Evolutionary conservation across 2,888 invertebrate species (phyloP).

Genomic region (Apotomis betuletana): DNA sequence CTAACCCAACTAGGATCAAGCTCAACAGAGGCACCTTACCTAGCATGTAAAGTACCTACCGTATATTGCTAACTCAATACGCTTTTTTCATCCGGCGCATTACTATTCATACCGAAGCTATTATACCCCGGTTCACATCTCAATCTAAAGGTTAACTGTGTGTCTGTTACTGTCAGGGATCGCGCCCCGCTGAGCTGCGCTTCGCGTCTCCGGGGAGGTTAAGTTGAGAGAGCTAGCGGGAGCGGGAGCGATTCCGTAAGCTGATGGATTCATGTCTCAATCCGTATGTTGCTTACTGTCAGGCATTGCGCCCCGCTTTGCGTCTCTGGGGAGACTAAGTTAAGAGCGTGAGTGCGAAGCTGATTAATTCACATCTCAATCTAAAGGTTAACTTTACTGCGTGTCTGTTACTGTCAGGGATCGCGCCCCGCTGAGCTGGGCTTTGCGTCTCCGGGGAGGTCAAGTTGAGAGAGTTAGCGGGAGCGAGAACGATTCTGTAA

Average conservation of each 20-base stretch:
- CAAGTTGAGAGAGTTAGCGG: slow-evolving; percentile 23
- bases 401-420: slow-evolving; percentile 78
- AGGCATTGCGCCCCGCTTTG: no score
- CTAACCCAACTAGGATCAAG: no score
- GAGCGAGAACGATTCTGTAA: slow-evolving; percentile 5
- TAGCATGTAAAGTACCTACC: neutral
- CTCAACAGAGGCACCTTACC: slow-evolving; percentile 1
- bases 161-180: slow-evolving; percentile 81
- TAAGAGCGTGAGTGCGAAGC: no score
- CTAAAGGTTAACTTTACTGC: no score
- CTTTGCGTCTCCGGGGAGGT: slow-evolving; percentile 48
- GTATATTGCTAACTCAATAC: slow-evolving; percentile 12
- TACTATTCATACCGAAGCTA: slow-evolving; percentile 64
- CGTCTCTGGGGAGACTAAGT: no score
- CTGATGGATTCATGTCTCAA: neutral
- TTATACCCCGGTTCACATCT: slow-evolving; percentile 80
- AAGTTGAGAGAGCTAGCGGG: slow-evolving; percentile 25
- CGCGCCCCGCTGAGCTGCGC: slow-evolving; percentile 79
- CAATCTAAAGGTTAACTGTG: slow-evolving; percentile 82
- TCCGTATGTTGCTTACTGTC: no score
- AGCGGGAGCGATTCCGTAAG: slow-evolving; percentile 10
- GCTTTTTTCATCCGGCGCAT: slow-evolving; percentile 44
- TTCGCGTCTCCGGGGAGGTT: slow-evolving; percentile 49
- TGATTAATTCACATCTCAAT: no score
- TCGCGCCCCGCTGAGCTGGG: slow-evolving; percentile 79